phyloP scores from a whole-genome alignment of 2,113 vertebrate species.

The Etheostoma spectabile region DNA sequence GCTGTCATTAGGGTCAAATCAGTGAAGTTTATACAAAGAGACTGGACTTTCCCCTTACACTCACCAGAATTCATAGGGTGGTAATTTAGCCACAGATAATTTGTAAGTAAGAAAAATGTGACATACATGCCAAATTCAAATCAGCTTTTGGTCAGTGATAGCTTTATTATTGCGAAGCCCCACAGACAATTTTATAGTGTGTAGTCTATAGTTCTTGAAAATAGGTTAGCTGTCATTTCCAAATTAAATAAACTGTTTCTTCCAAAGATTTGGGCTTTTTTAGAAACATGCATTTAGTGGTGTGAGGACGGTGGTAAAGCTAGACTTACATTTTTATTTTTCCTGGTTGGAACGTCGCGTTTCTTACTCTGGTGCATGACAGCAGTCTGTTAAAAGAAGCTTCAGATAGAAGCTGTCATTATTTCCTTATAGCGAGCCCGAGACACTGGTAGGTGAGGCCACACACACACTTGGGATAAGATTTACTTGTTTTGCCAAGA shows the following conservation, averaged over 20 bases:
- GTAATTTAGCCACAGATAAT: slow-evolving; percentile 37
- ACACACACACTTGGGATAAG: slow-evolving; percentile 59
- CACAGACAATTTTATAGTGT: slow-evolving; percentile 36
- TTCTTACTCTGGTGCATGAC: slow-evolving; percentile 68
- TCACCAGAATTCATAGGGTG: slow-evolving; percentile 36
- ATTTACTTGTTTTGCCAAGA: slow-evolving; percentile 39
- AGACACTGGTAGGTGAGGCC: slow-evolving; percentile 63
- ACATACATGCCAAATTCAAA: slow-evolving; percentile 34
- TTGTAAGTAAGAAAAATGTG: slow-evolving; percentile 32
- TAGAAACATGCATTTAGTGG: slow-evolving; percentile 82
- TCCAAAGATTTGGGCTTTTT: slow-evolving; percentile 66
- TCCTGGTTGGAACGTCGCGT: slow-evolving; percentile 58
- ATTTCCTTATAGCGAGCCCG: slow-evolving; percentile 59
- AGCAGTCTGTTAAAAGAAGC: slow-evolving; percentile 67
- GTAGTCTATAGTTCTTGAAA: slow-evolving; percentile 53
- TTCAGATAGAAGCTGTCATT: slow-evolving; percentile 77
- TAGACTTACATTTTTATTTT: slow-evolving; percentile 79
- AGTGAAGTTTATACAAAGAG: slow-evolving; percentile 32
- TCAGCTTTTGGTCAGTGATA: slow-evolving; percentile 26
- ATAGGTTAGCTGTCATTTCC: slow-evolving; percentile 65
- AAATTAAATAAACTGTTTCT: slow-evolving; percentile 78
- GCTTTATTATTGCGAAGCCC: slow-evolving; percentile 36
- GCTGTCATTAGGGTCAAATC: slow-evolving; percentile 52
- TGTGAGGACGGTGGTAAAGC: slow-evolving; percentile 73
- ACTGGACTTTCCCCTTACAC: slow-evolving; percentile 33